These are phyloP conservation scores for Ameiurus melas DNA, from an alignment of 2,113 vertebrate species.

Conservation along the genomic window DNA sequence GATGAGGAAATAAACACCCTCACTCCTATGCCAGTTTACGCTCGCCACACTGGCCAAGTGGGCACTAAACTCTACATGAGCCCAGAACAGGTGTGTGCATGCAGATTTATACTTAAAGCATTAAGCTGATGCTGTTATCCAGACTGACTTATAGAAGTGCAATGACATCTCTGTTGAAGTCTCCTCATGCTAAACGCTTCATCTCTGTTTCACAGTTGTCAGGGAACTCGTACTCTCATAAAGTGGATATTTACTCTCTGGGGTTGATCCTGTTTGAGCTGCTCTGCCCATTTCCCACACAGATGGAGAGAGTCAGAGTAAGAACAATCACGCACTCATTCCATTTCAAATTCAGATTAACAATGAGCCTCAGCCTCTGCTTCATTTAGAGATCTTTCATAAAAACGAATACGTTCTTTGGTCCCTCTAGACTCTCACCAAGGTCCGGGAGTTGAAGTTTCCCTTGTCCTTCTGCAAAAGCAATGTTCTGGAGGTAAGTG, in stretches of 20 bases:
- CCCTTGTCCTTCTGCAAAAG: slow-evolving; percentile 84
- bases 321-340: slow-evolving; percentile 48
- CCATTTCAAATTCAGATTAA: not conserved
- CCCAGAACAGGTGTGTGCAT: slow-evolving; percentile 87
- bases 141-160: not conserved
- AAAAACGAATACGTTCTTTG: not conserved
- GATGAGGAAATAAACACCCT: slow-evolving; percentile 84
- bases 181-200: not conserved
- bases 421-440: slow-evolving; percentile 83
- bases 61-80: slow-evolving; percentile 99
- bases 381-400: not conserved
- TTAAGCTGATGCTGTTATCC: not conserved
- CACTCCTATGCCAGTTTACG: slow-evolving; percentile 89
- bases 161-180: not conserved
- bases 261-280: slow-evolving; percentile 97
- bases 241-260: slow-evolving; percentile 98
- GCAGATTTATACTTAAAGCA: no score
- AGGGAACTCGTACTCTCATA: slow-evolving; percentile 95
- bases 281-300: slow-evolving; percentile 91
- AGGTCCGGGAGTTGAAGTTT: slow-evolving; percentile 86
- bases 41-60: slow-evolving; percentile 95
- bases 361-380: not conserved
- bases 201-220: slow-evolving; percentile 76
- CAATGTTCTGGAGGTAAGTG: slow-evolving; percentile 84
- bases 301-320: slow-evolving; percentile 97